Base-by-base conservation (phyloP, 2,113 vertebrate genomes). In the Dromaius novaehollandiae region DNA sequence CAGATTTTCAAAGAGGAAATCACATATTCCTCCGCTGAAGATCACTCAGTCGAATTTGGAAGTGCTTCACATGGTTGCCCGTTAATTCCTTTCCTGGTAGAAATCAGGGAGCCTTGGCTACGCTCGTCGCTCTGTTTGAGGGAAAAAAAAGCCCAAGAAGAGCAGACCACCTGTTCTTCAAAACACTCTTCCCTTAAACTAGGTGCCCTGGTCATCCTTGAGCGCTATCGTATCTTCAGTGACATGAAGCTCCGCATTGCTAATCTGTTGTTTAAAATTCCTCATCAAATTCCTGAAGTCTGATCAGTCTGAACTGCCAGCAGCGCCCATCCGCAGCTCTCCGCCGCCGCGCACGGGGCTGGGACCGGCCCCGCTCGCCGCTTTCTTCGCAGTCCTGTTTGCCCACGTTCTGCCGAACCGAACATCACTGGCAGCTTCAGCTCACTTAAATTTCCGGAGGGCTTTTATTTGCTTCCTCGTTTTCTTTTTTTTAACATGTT, bases 301-400 rank as follows among this genome's bases (percentile, higher is more conserved):
- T 1, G 68, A 46, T 75, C 81, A 84, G 61, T 51, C 66, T 69
- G n/a, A 80, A 66, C 70, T 40, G 77, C 42, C 68, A 74, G 34
- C 64, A 74, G 14, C 91, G 63, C 88, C 51, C 53, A 30, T 94
- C 83, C 92, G 82, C 86, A 92, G 95, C 78, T 42, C 81, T 94
- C 81, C 89, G n/a, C 40, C 1, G 4, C 70, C 14, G 55, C 10
- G 3, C 5, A 3, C 2, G 34, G 71, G 40, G 58, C 20, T 22
- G 2, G 36, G 50, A 18, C 76, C 25, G n/a, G 30, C 6, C 44
- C 51, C 44, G 50, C 22, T 34, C 22, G 16, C 80, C 71, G 44
- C n/a, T 60, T 56, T 46, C 76, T 75, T 68, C 69, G 19, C 9
- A 56, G 18, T 17, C 80, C 53, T 64, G 8, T 73, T 51, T 87